Percentiles rank a stretch among this genome's conserved stretches.
phyloP scores from a whole-genome alignment of 2,113 vertebrate species.

The Manacus vitellinus region DNA sequence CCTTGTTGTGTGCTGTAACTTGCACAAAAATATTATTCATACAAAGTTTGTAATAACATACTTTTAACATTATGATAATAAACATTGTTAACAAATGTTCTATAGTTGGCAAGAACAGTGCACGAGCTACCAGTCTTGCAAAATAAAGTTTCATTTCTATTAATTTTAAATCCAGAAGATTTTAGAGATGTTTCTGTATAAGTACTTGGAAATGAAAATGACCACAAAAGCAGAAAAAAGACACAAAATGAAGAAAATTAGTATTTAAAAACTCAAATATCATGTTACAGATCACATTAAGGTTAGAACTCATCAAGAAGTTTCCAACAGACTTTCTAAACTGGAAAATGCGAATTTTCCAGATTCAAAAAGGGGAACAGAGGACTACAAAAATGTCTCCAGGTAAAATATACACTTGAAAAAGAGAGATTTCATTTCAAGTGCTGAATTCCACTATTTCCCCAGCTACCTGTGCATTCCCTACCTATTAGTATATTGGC shows the following conservation, averaged over 20 bases:
- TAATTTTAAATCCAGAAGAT: constrained; percentile 33
- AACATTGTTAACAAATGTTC: constrained; percentile 70
- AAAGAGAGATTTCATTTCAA: not conserved
- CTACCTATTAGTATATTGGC: not conserved
- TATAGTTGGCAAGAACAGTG: not conserved
- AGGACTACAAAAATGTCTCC: not conserved
- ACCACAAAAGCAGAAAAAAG: not conserved
- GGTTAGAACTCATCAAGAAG: not conserved
- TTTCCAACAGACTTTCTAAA: not conserved
- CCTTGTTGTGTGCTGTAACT: constrained; percentile 64
- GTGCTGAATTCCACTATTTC: not conserved
- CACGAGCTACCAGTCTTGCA: constrained; percentile 5
- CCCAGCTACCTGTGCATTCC: not conserved
- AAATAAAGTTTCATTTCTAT: constrained; percentile 57
- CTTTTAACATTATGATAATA: constrained; percentile 70
- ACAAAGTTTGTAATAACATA: constrained; percentile 65
- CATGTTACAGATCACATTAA: not conserved
- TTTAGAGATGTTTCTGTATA: constrained; percentile 33
- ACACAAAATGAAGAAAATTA: not conserved
- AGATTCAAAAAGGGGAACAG: not conserved
- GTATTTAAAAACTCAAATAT: not conserved
- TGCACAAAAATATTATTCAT: constrained; percentile 66
- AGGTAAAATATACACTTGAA: not conserved
- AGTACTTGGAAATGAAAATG: not conserved
- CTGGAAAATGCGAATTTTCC: not conserved